These are phyloP conservation scores for Odontesthes bonariensis DNA, from an alignment of 2,113 vertebrate species.

Conservation along the genomic window DNA sequence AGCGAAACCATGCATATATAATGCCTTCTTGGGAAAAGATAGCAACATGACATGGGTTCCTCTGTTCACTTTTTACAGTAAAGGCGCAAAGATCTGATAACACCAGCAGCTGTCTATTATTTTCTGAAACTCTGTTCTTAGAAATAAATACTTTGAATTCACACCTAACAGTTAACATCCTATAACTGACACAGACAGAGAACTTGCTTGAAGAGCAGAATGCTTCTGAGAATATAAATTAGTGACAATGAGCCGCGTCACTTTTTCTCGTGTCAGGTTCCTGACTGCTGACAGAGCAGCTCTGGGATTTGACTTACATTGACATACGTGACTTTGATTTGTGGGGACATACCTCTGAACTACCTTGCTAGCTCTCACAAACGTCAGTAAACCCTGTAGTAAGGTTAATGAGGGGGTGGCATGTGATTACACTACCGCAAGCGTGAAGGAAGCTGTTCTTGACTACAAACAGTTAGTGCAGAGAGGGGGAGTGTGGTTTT, in stretches of 20 bases:
- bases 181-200: background rate
- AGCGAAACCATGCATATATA: background rate
- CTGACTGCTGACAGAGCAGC: slow-evolving; percentile 5
- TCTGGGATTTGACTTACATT: slow-evolving; percentile 4
- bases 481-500: slow-evolving; percentile 27
- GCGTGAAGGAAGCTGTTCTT: slow-evolving; percentile 24
- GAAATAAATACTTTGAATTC: slow-evolving; percentile 1
- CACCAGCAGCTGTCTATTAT: background rate
- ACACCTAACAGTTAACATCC: background rate
- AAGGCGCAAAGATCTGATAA: background rate
- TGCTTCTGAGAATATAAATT: background rate
- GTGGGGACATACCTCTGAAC: background rate
- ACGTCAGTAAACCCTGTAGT: slow-evolving; percentile 7
- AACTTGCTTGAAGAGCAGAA: background rate
- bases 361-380: slow-evolving; percentile 1
- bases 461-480: background rate
- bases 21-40: background rate
- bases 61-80: background rate
- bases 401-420: slow-evolving; percentile 31
- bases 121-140: background rate
- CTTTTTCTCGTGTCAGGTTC: background rate
- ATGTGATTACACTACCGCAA: background rate
- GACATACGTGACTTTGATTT: background rate
- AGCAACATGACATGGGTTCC: background rate
- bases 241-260: background rate